These are phyloP conservation scores for Chelonus formosanus DNA, from an alignment of 2,888 invertebrate genomes.

Conservation along the genomic window DNA sequence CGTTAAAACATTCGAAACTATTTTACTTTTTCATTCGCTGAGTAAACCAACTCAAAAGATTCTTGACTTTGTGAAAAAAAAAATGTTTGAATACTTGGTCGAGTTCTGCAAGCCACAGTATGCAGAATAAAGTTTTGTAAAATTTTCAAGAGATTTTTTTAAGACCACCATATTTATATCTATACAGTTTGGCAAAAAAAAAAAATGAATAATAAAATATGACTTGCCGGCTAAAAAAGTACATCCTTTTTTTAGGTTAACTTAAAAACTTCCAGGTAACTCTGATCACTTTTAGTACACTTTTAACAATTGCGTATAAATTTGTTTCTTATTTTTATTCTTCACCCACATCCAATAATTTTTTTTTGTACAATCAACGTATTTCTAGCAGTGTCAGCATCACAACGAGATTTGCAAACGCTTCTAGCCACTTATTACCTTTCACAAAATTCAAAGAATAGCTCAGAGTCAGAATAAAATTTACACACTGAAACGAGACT, in stretches of 20 bases:
- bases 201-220: conserved; percentile 16
- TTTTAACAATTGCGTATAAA: not conserved
- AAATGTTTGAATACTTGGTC: too few relatives aligned
- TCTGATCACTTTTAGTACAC: not conserved
- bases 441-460: conserved; percentile 1
- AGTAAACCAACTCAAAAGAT: too few relatives aligned
- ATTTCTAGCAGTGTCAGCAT: conserved; percentile 9
- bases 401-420: not conserved
- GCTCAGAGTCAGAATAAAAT: not conserved
- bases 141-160: too few relatives aligned
- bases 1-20: too few relatives aligned
- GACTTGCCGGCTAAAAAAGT: conserved; percentile 31
- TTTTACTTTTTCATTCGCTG: too few relatives aligned
- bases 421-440: not conserved
- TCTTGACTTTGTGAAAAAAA: too few relatives aligned
- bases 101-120: too few relatives aligned
- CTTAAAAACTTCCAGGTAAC: conserved; percentile 7
- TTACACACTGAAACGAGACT: not conserved
- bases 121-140: too few relatives aligned
- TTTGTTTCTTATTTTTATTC: not conserved
- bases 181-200: conserved; percentile 1
- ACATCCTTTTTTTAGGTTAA: conserved; percentile 6
- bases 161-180: too few relatives aligned
- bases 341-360: not conserved
- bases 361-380: not conserved